Evolutionary conservation across 2,113 vertebrate species (phyloP).

Genomic region (Terrapene triunguis): DNA sequence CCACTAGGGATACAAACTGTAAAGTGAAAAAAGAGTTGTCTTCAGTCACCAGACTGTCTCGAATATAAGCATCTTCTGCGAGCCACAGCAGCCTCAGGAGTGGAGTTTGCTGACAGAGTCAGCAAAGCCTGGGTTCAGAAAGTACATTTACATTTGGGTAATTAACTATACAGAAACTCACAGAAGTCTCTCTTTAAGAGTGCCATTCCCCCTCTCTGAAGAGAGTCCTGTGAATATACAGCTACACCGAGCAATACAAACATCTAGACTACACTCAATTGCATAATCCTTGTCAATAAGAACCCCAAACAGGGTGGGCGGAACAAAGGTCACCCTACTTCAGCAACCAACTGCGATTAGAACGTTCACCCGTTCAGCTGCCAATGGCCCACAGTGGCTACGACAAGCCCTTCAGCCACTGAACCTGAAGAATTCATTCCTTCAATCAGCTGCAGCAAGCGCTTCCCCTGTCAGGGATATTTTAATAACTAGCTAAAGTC

Average conservation of each 20-base stretch:
- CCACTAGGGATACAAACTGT: accelerated
- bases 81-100: not conserved
- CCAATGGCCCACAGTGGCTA: not conserved
- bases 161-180: no score
- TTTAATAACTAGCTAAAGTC: not conserved
- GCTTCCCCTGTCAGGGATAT: not conserved
- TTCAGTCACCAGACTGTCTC: not conserved
- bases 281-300: not conserved
- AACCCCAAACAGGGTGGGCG: not conserved
- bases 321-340: not conserved
- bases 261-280: not conserved
- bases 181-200: not conserved
- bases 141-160: not conserved
- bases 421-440: not conserved
- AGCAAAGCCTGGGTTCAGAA: not conserved
- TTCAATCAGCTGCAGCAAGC: accelerated
- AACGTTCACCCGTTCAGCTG: slow-evolving; percentile 34
- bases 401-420: not conserved
- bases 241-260: not conserved
- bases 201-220: not conserved
- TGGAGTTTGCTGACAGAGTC: not conserved
- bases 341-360: not conserved
- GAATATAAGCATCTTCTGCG: not conserved
- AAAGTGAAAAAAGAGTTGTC: not conserved
- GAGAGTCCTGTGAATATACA: not conserved